phyloP scores from a whole-genome alignment of 2,113 vertebrate genomes.

The Donacobius atricapilla region DNA sequence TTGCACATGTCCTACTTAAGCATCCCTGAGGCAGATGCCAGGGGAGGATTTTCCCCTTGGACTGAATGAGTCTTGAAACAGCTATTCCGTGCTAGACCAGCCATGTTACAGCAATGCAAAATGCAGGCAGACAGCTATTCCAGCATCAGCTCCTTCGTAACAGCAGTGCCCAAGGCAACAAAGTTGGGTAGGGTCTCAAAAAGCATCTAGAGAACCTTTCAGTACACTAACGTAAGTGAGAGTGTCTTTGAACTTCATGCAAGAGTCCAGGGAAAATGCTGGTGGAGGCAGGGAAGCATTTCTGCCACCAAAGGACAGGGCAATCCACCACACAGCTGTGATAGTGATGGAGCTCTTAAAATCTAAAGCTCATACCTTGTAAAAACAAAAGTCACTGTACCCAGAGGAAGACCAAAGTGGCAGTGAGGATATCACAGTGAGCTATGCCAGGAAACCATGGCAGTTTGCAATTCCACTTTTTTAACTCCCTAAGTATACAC shows the following conservation, averaged over 20 bases:
- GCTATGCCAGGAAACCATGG: neutral
- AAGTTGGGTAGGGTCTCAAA: neutral
- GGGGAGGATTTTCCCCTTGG: neutral
- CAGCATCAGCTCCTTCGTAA: neutral
- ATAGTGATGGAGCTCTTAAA: neutral
- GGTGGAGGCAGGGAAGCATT: neutral
- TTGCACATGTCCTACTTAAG: neutral
- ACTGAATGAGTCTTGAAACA: neutral
- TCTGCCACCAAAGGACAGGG: neutral
- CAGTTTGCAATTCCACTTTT: neutral
- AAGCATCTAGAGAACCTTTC: neutral
- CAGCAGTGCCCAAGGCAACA: slow-evolving; percentile 1
- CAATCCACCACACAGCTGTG: neutral
- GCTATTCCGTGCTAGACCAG: neutral
- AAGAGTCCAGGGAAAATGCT: neutral
- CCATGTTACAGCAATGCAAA: neutral
- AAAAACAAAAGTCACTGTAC: neutral
- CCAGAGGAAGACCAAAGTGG: neutral
- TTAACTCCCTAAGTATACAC: neutral
- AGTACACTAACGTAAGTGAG: neutral
- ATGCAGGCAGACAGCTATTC: slow-evolving; percentile 16
- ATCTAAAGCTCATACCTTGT: neutral
- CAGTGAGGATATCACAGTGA: neutral
- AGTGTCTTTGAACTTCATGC: neutral
- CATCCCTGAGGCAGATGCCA: slow-evolving; percentile 6